phyloP scores from a whole-genome alignment of 2,888 invertebrate species.

The Sinhomidia bicolor region DNA sequence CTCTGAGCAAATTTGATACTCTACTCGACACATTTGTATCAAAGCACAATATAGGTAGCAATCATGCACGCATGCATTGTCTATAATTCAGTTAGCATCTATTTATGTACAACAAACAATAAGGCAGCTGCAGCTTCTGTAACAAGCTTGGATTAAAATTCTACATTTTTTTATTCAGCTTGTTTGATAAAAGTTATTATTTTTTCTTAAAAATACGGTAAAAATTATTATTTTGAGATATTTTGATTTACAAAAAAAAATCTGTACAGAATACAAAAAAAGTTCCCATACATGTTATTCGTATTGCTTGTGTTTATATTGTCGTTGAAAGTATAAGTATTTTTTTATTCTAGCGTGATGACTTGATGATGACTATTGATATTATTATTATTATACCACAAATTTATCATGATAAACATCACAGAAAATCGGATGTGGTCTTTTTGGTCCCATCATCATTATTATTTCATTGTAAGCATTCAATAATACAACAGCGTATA shows the following conservation, averaged over 20 bases:
- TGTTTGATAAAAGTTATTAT: not conserved
- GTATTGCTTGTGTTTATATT: constrained; percentile 1
- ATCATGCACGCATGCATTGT: too few species aligned
- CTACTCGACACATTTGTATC: not conserved
- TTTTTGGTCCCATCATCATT: constrained; percentile 66
- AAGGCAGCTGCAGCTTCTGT: not conserved
- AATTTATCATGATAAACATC: constrained; percentile 46
- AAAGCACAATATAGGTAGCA: not conserved
- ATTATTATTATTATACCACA: constrained; percentile 33
- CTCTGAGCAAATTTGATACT: constrained; percentile 1
- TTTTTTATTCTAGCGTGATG: constrained; percentile 11
- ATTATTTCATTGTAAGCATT: constrained; percentile 40
- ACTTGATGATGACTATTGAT: constrained; percentile 3
- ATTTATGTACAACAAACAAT: not conserved
- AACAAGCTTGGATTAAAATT: not conserved
- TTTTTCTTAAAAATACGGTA: not conserved
- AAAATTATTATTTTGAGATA: not conserved
- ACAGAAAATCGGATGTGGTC: constrained; percentile 68
- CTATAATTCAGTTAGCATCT: too few species aligned
- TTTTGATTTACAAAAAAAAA: not conserved
- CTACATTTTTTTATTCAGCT: not conserved
- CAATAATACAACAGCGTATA: constrained; percentile 12
- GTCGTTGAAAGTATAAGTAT: not conserved
- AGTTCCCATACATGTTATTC: constrained; percentile 7
- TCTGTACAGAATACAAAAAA: not conserved